Base-by-base conservation (phyloP, 1,140 invertebrate species). In the Ceratoteleas bidentatus region DNA sequence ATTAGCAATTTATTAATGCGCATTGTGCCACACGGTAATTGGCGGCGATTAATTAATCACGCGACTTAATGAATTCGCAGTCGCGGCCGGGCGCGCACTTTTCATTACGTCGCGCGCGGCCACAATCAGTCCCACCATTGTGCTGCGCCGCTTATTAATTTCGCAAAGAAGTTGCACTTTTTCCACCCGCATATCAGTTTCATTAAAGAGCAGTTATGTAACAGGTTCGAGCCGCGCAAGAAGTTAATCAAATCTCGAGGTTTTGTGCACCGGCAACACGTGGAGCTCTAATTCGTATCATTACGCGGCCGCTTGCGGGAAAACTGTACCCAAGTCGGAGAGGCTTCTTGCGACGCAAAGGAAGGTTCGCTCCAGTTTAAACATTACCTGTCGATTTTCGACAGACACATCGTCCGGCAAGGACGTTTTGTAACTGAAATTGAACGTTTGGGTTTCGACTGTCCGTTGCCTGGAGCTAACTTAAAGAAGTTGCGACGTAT, bases 31-130 rank as follows among this genome's bases (percentile, higher is more conserved):
- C n/a, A n/a, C 10, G 40, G 43, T 65, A 65, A 57, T 65, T 33
- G 43, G 3, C 15, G n/a, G 8, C 11, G 38, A 74, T 74, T 75
- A 75, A 76, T 68, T 76, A 68, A 68, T 73, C 43, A 33, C 11
- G 36, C 45, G 45, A 75, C 50, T 57, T 50, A 40, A 66, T 66
- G 53, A 66, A 61, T 72, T 53, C 38, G 9, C 16, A 13, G 9
- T 53, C 14, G 10, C 9, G 36, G 36, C 6, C 15, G 38, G 38
- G 45, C 45, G 14, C 10, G 24, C 56, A 45, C 16, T 52, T 54
- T 57, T 57, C 54, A 57, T 57, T 40, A 57, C 11, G 14, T 34
- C 10, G n/a, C 32, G 15, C 34, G 8, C 32, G 34, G 6, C 7
- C 11, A 34, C 13, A 54, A 54, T 54, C 24, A 54, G 24, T 54